Evolutionary conservation across 2,797 vertebrate genomes (phyloP), one percentile per base, ranked within the genome.

Genomic region (Allobates femoralis): DNA sequence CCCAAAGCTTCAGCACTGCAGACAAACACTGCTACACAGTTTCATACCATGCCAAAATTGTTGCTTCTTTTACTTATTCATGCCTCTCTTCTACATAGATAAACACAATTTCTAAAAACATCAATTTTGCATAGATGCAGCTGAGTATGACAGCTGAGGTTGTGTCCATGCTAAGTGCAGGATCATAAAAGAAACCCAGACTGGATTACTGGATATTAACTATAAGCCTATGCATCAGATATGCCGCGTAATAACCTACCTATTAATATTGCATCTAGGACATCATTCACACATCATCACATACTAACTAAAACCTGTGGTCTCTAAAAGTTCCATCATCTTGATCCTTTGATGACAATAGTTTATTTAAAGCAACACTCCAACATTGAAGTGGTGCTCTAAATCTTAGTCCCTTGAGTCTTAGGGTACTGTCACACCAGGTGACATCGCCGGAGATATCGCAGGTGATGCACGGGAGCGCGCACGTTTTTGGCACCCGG

Each of bases 51-150:
- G 41, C 71, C 71, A 74, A 50, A 41, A 26, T 2, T 74, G 71
- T 50, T 50, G 71, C 12, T 50, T 10, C 41, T 15, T 46, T 74
- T 26, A 50, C 71, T 74, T 74, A 46, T 74, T 74, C 23, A 74
- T 50, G 41, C 41, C 37, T 46, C 71, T 73, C 23, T 37, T 50
- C 34, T 18, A 50, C 71, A 50, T 74, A 50, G 71, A 74, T 46
- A 6, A 41, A 74, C 37, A 74, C 71, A 74, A 74, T 74, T 74
- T 74, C 26, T 41, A 16, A 50, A 74, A 74, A 74, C 71, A 74
- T 74, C 12, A 74, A 74, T 74, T 74, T 74, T 74, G 41, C 41
- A 50, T 74, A 1, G n/a, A 50, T 74, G 23, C 41, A 50, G 71
- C 71, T 26, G 41, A 74, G 71, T 14, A 50, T 50, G 71, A 74